Evolutionary conservation across 2,797 vertebrate genomes (phyloP), one percentile per base, ranked within the genome.

Genomic region (Semaprochilodus insignis): DNA sequence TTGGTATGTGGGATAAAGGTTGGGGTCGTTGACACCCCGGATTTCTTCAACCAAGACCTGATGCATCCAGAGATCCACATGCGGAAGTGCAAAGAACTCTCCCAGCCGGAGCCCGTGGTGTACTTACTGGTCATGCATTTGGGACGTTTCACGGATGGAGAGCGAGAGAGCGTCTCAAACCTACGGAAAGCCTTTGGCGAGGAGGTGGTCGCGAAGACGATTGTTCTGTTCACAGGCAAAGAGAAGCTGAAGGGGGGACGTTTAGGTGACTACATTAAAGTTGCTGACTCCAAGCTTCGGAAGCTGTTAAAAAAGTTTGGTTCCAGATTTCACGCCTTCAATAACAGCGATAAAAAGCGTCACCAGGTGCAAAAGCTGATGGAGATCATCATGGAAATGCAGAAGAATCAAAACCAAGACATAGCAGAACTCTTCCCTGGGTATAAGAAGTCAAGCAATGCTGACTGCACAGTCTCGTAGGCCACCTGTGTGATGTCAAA

Each of bases 21-120:
- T 52, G 72, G 40, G 7, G 74, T 86, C 31, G 81, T 83, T 15
- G 85, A 86, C 55, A 86, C 74, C 1, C 81, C 78, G 34, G 81
- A 86, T 72, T 81, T 81, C 11, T 86, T 83, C 27, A 31, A 78
- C 10, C 54, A 81, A 44, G 57, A 69, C 0, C 23, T 78, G 0
- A 17, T 48, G 52, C 54, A 74, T 11, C 74, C 76, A 23, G 15
- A 70, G 3, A 11, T 81, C n/a, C 62, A 81, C 4, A 34, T 74
- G 15, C n/a, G 31, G 25, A 74, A 21, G 62, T 83, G 74, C 40
- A 69, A 23, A 81, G 65, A 57, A 21, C 51, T 81, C 6, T 3
- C 60, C 31, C n/a, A 57, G n/a, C 23, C 31, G 5, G 66, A 31
- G 15, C 59, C 73, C 67, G 81, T 77, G 4, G 78, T 81, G 14